These are phyloP conservation scores for Habrosyne pyritoides DNA, from an alignment of 2,888 invertebrate genomes.

Conservation along the genomic window DNA sequence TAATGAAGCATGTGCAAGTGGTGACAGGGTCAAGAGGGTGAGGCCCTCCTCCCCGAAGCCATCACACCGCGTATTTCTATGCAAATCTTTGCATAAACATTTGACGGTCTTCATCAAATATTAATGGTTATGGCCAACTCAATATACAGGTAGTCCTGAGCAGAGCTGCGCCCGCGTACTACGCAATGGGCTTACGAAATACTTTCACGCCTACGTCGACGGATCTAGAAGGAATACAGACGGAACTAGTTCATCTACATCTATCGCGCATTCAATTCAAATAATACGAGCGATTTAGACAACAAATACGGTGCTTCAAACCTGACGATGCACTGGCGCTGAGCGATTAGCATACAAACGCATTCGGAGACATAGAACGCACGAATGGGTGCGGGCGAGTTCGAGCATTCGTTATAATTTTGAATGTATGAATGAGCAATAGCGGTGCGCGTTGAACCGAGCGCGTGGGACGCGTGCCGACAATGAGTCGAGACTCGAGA, in stretches of 20 bases:
- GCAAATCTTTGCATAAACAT: conserved; percentile 75
- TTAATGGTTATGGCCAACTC: conserved; percentile 74
- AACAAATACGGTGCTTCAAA: conserved; percentile 75
- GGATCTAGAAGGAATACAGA: conserved; percentile 60
- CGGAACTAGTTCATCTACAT: conserved; percentile 78
- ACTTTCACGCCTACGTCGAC: conserved; percentile 68
- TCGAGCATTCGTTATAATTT: conserved; percentile 78
- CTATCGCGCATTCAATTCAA: conserved; percentile 82
- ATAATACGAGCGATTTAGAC: conserved; percentile 80
- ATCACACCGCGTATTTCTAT: conserved; percentile 77
- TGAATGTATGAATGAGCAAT: conserved; percentile 84
- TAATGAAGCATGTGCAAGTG: conserved; percentile 71
- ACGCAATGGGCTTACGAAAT: conserved; percentile 74
- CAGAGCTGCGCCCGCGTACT: conserved; percentile 61
- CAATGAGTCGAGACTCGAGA: conserved; percentile 65
- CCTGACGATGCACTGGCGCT: conserved; percentile 79
- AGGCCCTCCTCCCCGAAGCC: conserved; percentile 70
- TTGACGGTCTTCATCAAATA: conserved; percentile 73
- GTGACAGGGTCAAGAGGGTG: conserved; percentile 80
- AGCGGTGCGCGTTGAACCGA: conserved; percentile 62
- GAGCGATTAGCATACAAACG: conserved; percentile 82
- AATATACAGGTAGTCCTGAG: conserved; percentile 58
- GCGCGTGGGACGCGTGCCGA: conserved; percentile 79
- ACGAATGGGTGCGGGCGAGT: conserved; percentile 78
- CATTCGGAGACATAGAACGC: conserved; percentile 67